Evolutionary conservation across 2,113 vertebrate species (phyloP), one percentile per base, ranked within the genome.

Genomic region (Nannobrachium achirus): DNA sequence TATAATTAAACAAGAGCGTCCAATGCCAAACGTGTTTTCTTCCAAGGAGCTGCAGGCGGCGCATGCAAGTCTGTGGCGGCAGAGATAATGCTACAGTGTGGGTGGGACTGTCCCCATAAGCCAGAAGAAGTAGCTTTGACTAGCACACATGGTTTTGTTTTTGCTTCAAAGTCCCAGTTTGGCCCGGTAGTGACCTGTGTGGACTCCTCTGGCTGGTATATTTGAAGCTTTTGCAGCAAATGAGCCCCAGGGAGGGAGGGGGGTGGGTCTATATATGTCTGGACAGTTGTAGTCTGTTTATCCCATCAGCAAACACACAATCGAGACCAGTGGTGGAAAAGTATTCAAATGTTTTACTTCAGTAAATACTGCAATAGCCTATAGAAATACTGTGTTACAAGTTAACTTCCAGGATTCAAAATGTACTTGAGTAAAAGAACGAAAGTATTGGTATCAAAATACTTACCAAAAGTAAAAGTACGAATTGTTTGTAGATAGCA

Each of bases 41-140:
- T 77, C 45, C 49, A 76, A 65, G 39, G 55, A 46, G 81, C 85
- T 84, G 60, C 65, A 55, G 79, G 89, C 75, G 11, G 62, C 68
- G 78, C 76, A 71, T 79, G 84, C 71, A 57, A 75, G 85, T 87
- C 88, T 92, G 89, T 71, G 49, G 79, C 71, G 76, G 56, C 60
- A 71, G 70, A 83, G 91, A 93, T 92, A 92, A 89, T 72, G 25
- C 75, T 4, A 57, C 75, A 38, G 85, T 69, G 88, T 85, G 86
- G 79, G 84, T 56, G 82, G 70, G 67, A 73, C 75, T 76, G 64
- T 79, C 66, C 83, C 73, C 70, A 63, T 56, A 8, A 81, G 84
- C 85, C 63, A 79, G 56, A 50, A 79, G 56, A 50, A 13, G 49
- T 72, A 69, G 69, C 80, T 78, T 63, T 16, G 65, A 74, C 78